Conservation (phyloP, 2,113 vertebrate species). For the Candoia aspera region DNA sequence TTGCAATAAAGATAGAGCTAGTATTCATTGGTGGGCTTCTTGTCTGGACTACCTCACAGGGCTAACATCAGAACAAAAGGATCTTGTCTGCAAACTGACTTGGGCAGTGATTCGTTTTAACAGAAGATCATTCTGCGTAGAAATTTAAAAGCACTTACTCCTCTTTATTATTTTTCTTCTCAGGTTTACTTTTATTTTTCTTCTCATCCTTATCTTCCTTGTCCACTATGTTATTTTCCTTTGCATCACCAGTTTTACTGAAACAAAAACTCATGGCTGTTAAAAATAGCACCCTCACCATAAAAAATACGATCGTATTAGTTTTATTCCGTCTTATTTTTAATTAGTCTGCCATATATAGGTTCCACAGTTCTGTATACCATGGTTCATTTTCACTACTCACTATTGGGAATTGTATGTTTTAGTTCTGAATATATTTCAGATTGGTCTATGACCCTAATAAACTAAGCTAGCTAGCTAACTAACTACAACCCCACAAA, state of each 20-base stretch:
- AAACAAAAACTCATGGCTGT: conserved; percentile 48
- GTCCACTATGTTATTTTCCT: conserved; percentile 69
- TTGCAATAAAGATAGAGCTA: not conserved
- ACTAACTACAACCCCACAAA: not conserved
- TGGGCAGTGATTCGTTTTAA: not conserved
- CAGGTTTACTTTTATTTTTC: conserved; percentile 64
- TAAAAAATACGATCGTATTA: conserved; percentile 7
- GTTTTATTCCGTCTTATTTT: not conserved
- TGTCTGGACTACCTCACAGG: not conserved
- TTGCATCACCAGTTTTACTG: conserved; percentile 73
- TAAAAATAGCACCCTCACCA: conserved; percentile 33
- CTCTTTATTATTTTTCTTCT: conserved; percentile 76
- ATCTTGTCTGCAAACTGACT: not conserved
- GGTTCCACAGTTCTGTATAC: not conserved
- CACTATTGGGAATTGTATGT: not conserved
- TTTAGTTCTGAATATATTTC: not conserved
- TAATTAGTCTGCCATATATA: not conserved
- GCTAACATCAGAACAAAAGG: not conserved
- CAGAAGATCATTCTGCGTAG: not conserved
- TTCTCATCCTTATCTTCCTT: conserved; percentile 69
- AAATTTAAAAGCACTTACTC: conserved; percentile 69
- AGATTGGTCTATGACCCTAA: not conserved
- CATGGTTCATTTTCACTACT: not conserved
- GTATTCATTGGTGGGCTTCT: not conserved
- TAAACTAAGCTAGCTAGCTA: not conserved